A percentile compares a stretch with the other conserved stretches of the same genome.
phyloP scores from a whole-genome alignment of 1,140 invertebrate species.

The Drosophila auraria region DNA sequence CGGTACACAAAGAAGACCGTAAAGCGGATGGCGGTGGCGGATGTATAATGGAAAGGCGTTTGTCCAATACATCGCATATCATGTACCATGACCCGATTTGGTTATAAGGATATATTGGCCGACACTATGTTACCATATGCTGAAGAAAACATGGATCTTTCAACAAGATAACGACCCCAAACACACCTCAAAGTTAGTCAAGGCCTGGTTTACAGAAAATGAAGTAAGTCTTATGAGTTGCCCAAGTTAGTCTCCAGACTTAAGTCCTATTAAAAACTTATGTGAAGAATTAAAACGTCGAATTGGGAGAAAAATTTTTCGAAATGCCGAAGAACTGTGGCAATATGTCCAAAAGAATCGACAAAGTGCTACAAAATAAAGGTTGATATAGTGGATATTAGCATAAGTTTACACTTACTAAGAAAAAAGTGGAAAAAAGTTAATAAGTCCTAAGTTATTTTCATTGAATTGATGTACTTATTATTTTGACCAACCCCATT shows the following conservation, averaged over 20 bases:
- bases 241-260: slow-evolving; percentile 1
- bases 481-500: not conserved
- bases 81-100: too few relatives aligned
- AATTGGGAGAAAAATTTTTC: not conserved
- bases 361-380: slow-evolving; percentile 8
- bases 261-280: not conserved
- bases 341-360: slow-evolving; percentile 1
- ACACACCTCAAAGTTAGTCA: slow-evolving; percentile 6
- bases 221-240: slow-evolving; percentile 5
- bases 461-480: slow-evolving; percentile 1
- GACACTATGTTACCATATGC: slow-evolving; percentile 13
- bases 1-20: slow-evolving; percentile 15
- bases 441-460: not conserved
- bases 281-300: slow-evolving; percentile 5
- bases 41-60: slow-evolving; percentile 4
- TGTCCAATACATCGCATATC: slow-evolving; percentile 9
- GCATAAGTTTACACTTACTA: not conserved
- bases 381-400: not conserved
- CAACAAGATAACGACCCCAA: slow-evolving; percentile 16
- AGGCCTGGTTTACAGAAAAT: slow-evolving; percentile 11
- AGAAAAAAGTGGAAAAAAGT: not conserved
- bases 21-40: slow-evolving; percentile 3
- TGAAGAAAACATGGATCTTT: slow-evolving; percentile 16
- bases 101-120: too few relatives aligned
- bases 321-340: slow-evolving; percentile 2